Conservation (phyloP, 2,113 vertebrate genomes). For the Callipepla californica region DNA sequence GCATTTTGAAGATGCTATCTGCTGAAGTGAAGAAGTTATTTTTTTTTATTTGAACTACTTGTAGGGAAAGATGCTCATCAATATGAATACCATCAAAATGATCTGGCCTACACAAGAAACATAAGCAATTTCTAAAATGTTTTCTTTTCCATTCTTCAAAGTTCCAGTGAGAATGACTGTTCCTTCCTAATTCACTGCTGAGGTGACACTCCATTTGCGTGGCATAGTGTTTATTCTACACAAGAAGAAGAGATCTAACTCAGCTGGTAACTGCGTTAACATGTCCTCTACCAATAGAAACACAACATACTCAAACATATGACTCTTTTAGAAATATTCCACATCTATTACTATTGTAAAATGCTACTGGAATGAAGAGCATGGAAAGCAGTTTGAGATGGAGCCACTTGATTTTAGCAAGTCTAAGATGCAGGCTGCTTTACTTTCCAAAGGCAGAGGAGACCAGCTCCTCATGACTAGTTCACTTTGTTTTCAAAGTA, state of each 20-base stretch:
- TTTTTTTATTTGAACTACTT: neutral
- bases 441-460: neutral
- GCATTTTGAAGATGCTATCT: neutral
- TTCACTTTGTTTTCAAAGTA: neutral
- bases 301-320: neutral
- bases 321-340: neutral
- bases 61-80: neutral
- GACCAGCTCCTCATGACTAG: neutral
- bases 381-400: neutral
- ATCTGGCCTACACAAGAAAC: neutral
- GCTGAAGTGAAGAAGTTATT: neutral
- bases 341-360: neutral
- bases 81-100: neutral
- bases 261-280: neutral
- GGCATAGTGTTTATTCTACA: neutral
- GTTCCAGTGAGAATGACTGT: neutral
- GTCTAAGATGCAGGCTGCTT: neutral
- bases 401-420: neutral
- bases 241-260: neutral
- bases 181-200: neutral
- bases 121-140: neutral
- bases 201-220: neutral
- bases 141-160: slow-evolving; percentile 7
- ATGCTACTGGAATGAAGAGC: neutral
- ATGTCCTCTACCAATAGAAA: neutral